phyloP scores from a whole-genome alignment of 2,113 vertebrate genomes.

The Strix aluco region DNA sequence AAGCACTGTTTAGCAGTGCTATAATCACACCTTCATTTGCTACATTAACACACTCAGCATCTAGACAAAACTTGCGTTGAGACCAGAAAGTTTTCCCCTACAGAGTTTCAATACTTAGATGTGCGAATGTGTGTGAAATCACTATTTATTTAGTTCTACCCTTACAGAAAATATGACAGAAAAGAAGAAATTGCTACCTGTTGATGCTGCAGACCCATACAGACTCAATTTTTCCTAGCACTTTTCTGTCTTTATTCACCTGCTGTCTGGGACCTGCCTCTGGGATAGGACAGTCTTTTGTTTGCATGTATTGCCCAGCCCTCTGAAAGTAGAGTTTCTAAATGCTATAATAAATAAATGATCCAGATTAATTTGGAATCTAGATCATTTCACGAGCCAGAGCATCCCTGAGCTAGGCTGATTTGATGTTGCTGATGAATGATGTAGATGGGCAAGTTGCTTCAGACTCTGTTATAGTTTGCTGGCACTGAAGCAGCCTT shows the following conservation, averaged over 20 bases:
- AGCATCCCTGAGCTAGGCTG: not conserved
- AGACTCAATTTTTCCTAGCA: not conserved
- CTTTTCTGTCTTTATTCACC: not conserved
- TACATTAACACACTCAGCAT: not conserved
- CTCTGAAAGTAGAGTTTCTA: not conserved
- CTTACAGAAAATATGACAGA: not conserved
- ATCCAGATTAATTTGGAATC: not conserved
- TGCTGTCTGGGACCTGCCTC: not conserved
- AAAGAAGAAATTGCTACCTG: not conserved
- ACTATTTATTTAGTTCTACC: not conserved
- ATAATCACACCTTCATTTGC: not conserved
- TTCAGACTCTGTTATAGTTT: not conserved
- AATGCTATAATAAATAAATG: not conserved
- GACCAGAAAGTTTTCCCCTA: not conserved
- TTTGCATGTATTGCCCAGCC: not conserved
- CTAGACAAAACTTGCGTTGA: not conserved
- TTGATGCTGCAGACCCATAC: not conserved
- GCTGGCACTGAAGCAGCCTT: not conserved
- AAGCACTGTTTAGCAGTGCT: not conserved
- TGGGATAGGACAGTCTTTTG: not conserved
- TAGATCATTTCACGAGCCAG: not conserved
- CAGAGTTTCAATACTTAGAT: not conserved
- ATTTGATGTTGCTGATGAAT: not conserved
- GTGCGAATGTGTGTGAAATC: not conserved
- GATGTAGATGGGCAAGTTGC: not conserved